Evolutionary conservation across 2,797 vertebrate species (phyloP), one percentile per base, ranked within the genome.

Genomic region (Myotis myotis): DNA sequence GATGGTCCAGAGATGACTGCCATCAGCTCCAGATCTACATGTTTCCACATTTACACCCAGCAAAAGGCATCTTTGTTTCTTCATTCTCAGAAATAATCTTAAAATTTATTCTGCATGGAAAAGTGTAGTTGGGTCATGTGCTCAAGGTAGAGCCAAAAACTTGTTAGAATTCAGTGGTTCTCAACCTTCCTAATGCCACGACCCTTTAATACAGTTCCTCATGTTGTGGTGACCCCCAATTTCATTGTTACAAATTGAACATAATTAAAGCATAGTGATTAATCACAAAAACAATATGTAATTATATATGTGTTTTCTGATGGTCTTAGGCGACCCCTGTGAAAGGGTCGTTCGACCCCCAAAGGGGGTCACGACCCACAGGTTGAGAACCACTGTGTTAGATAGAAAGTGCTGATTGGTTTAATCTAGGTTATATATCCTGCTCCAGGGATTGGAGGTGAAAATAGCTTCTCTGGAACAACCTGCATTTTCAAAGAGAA

Each of bases 31-130:
- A 84, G 62, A 51, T 55, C 9, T 12, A n/a, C 13, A 74, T 36
- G 36, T 71, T 76, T 96, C 41, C n/a, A 76, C 38, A 53, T 57
- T 78, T 85, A 79, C 0, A 82, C 23, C 36, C 74, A 92, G 70
- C 7, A 86, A 93, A 92, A 75, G 36, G 36, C 33, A 53, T 75
- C 60, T 95, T 75, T 95, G 70, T 92, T n/a, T 82, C 22, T 83
- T 95, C 33, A 33, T 84, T 88, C 68, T 49, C 8, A 66, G 75
- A 94, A 83, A 87, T 66, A 83, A 89, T 91, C 11, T 76, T 80
- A 80, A 94, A 38, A 85, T 71, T 92, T 7, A 51, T 55, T 86
- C 17, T 87, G 74, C 90, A 91, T 74, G 71, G 41, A 88, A 86
- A 82, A 44, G 15, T 74, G 93, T 72, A 62, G 28, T 72, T 75